Base-by-base conservation (phyloP, 2,797 vertebrate genomes). In the Centropyge bicolor region DNA sequence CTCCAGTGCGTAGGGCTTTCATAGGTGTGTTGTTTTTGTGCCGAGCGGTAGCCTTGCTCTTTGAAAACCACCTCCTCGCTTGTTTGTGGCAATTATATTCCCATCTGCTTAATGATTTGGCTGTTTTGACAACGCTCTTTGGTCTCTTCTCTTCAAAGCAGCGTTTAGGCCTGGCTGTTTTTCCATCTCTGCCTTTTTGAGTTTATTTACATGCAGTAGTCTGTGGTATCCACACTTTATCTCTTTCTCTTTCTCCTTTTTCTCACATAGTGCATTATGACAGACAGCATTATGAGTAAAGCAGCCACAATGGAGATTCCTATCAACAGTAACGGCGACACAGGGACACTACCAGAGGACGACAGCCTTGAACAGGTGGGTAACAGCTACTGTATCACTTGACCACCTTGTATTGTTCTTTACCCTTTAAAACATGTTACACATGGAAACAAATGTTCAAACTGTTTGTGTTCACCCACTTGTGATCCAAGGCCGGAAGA, bases 281-380 rank as follows among this genome's bases (percentile, higher is more conserved):
- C 97, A 16, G 98, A 99, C 83, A 96, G 96, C 91, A 95, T 98
- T 75, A 95, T 99, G 96, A 96, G 97, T 91, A 99, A 99, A 93
- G 97, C 98, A 0, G 98, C 98, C 78, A 99, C 98, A 38, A 98
- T 99, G 97, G 98, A 99, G 92, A 99, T 99, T 90, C 97, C 98
- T 43, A 98, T 99, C 91, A 97, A 97, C 78, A 97, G 97, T 90
- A 98, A 98, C 0, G 98, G 98, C 3, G 97, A 97, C 88, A 94
- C 96, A 0, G 94, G 97, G 76, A 96, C 95, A 40, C 92, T 98
- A 74, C 91, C 96, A 0, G 97, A 98, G 78, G 98, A 99, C 0
- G 97, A 98, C 67, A 93, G 97, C 84, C 91, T 99, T 67, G 98
- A 99, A 90, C 98, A 99, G 97, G 98, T 99, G 70, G 36, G 97